phyloP scores from a whole-genome alignment of 2,797 vertebrate genomes.

The Poeciliopsis paucimaculata region DNA sequence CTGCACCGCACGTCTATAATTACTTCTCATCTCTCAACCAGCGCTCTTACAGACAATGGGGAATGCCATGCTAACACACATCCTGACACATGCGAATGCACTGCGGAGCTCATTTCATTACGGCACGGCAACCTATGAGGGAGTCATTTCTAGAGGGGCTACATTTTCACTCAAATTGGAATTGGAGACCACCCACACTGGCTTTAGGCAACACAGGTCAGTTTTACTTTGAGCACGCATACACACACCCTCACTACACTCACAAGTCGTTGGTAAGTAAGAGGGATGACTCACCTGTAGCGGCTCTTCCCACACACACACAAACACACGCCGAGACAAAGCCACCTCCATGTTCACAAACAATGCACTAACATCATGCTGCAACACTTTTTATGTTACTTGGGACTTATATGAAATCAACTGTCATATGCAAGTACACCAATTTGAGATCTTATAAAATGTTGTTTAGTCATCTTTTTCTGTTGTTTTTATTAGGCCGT shows the following conservation, averaged over 20 bases:
- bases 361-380: constrained; percentile 37
- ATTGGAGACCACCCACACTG: constrained; percentile 77
- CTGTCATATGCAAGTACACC: neutral
- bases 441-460: neutral
- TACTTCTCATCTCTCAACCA: constrained; percentile 73
- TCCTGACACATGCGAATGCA: constrained; percentile 39
- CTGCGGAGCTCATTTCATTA: constrained; percentile 48
- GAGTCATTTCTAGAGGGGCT: constrained; percentile 77
- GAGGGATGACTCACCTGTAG: constrained; percentile 75
- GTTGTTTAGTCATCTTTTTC: neutral
- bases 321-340: constrained; percentile 53
- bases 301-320: constrained; percentile 63
- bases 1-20: constrained; percentile 72
- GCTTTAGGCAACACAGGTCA: constrained; percentile 77
- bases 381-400: constrained; percentile 35
- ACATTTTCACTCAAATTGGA: constrained; percentile 69
- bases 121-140: constrained; percentile 48
- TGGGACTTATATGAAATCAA: constrained; percentile 18
- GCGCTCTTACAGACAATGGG: constrained; percentile 66
- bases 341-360: constrained; percentile 62
- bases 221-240: constrained; percentile 29
- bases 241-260: constrained; percentile 27
- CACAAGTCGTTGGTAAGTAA: constrained; percentile 59
- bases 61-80: constrained; percentile 57
- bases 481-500: neutral